These are phyloP conservation scores for Heliconius cydno DNA, from an alignment of 2,888 invertebrate species.

Conservation along the genomic window DNA sequence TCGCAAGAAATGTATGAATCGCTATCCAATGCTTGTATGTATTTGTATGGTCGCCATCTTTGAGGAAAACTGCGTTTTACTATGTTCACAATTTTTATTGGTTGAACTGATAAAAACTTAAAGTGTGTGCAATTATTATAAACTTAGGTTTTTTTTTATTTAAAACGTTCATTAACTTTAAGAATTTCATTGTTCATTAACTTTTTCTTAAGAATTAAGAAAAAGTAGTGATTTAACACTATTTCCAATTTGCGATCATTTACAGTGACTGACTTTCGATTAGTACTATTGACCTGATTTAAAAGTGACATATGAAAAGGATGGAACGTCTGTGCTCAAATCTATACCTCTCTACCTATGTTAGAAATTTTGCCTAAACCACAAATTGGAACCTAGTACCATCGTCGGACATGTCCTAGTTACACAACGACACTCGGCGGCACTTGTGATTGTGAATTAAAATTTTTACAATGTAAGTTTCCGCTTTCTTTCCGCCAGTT, in stretches of 20 bases:
- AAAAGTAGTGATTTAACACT: neutral
- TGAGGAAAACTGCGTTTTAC: constrained; percentile 6
- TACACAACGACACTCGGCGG: neutral
- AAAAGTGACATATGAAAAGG: neutral
- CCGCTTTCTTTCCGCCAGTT: constrained; percentile 6
- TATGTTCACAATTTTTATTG: neutral
- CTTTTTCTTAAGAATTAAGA: too few species aligned
- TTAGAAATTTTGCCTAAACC: neutral
- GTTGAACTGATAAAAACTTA: neutral
- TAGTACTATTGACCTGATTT: neutral
- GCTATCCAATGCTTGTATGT: neutral
- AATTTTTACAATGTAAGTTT: constrained; percentile 12
- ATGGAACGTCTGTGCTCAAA: too few species aligned
- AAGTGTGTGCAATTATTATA: neutral
- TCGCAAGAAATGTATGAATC: constrained; percentile 24
- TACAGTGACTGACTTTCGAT: neutral
- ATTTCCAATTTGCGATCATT: neutral
- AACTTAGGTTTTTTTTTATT: neutral
- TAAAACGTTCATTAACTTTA: neutral
- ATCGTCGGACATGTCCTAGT: neutral
- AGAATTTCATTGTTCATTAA: too few species aligned
- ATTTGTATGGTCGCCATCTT: constrained; percentile 3
- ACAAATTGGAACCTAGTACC: neutral
- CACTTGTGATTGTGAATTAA: neutral
- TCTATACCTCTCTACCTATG: neutral